These are phyloP conservation scores for Argyresthia goedartella DNA, from an alignment of 2,888 invertebrate species.

Conservation along the genomic window DNA sequence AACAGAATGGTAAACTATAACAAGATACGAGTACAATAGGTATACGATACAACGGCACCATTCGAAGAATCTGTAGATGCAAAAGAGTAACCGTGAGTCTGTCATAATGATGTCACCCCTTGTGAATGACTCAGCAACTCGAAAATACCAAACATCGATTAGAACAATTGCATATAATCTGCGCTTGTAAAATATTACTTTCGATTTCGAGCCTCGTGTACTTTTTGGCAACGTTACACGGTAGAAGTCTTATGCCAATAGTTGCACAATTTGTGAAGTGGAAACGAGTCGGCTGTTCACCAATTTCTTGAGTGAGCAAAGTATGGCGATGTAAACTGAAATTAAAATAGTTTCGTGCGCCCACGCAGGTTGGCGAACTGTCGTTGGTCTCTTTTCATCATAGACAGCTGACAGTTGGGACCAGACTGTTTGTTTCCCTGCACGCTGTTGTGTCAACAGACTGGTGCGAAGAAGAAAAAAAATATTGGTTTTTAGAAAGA, in stretches of 20 bases:
- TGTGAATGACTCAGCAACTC: too few species aligned
- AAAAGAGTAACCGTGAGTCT: too few species aligned
- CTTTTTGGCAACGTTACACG: conserved; percentile 42
- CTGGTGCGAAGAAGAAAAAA: background rate
- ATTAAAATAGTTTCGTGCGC: conserved; percentile 55
- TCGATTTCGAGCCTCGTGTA: conserved; percentile 29
- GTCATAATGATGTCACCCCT: too few species aligned
- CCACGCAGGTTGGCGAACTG: conserved; percentile 48
- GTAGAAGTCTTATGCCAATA: conserved; percentile 55
- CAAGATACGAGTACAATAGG: too few species aligned
- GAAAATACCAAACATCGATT: too few species aligned
- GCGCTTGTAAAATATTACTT: too few species aligned
- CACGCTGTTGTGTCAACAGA: conserved; percentile 2
- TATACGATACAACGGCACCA: too few species aligned
- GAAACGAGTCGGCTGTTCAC: conserved; percentile 18
- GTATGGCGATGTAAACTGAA: conserved; percentile 36
- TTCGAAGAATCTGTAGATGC: too few species aligned
- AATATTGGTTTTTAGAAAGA: too few species aligned
- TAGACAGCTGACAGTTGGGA: conserved; percentile 7
- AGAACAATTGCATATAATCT: too few species aligned
- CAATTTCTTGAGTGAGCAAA: conserved; percentile 17
- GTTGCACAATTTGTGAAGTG: conserved; percentile 43
- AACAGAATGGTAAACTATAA: too few species aligned
- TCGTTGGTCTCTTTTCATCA: conserved; percentile 59
- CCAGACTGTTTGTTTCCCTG: background rate